A percentile compares a stretch with the other conserved stretches of the same genome.
Conservation (phyloP, 2,797 vertebrate species). For the Odontamblyopus rebecca region DNA sequence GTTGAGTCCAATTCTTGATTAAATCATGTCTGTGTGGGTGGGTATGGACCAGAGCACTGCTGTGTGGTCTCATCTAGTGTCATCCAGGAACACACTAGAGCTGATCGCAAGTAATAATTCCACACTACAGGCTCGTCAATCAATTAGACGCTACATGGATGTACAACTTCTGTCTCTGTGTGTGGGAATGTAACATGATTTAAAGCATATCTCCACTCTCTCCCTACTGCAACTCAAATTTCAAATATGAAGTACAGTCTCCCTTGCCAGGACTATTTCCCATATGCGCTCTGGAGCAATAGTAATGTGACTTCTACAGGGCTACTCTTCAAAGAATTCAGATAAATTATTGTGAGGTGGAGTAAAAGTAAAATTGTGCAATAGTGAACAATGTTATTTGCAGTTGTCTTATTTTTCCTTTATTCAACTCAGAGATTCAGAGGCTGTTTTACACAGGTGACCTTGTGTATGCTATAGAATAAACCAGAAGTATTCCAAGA, state of each 20-base stretch:
- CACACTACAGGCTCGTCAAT: conserved; percentile 47
- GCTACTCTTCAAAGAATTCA: background rate
- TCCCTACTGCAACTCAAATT: conserved; percentile 49
- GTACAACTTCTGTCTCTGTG: conserved; percentile 38
- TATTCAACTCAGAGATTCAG: background rate
- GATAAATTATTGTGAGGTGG: background rate
- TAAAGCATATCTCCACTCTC: conserved; percentile 38
- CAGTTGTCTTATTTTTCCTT: background rate
- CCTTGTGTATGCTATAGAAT: too few species aligned
- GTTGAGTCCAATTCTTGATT: conserved; percentile 43
- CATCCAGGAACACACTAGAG: conserved; percentile 69
- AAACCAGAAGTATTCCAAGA: too few species aligned
- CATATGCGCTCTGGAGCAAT: background rate
- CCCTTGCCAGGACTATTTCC: background rate
- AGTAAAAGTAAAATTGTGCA: too few species aligned
- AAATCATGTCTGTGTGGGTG: conserved; percentile 49
- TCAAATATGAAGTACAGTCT: conserved; percentile 28
- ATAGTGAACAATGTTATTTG: background rate
- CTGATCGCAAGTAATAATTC: conserved; percentile 60
- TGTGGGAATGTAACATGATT: conserved; percentile 45
- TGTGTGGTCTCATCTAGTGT: conserved; percentile 62
- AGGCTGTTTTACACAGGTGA: too few species aligned
- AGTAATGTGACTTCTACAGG: conserved; percentile 8
- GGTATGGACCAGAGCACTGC: conserved; percentile 28
- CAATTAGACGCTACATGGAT: conserved; percentile 64